These are phyloP conservation scores for Gymnocephalus cernua DNA, from an alignment of 2,113 vertebrate species.

Conservation along the genomic window DNA sequence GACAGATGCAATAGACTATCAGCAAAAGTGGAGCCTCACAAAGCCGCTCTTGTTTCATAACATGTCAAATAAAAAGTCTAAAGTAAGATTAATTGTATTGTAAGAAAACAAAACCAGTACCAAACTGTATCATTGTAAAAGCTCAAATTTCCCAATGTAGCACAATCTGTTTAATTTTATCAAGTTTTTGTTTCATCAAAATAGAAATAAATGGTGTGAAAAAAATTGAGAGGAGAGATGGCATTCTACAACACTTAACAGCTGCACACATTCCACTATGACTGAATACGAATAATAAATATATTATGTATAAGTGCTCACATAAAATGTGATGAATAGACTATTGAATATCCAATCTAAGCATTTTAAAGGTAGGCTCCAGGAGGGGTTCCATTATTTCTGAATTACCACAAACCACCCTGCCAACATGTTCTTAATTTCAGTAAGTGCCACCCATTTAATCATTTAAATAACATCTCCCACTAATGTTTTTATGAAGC, in stretches of 20 bases:
- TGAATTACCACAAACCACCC: conserved; percentile 34
- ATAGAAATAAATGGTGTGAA: conserved; percentile 12
- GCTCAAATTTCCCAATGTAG: not conserved
- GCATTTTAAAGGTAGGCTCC: conserved; percentile 40
- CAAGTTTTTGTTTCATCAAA: conserved; percentile 10
- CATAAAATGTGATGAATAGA: conserved; percentile 65
- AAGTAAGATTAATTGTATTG: not conserved
- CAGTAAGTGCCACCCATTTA: conserved; percentile 1
- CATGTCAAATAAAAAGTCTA: not conserved
- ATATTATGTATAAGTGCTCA: conserved; percentile 46
- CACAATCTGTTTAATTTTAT: conserved; percentile 7
- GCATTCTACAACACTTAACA: conserved; percentile 22
- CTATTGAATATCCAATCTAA: conserved; percentile 50
- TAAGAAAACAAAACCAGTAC: not conserved
- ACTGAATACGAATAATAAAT: conserved; percentile 55
- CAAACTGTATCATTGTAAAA: not conserved
- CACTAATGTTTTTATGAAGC: conserved; percentile 34
- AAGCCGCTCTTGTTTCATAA: not conserved
- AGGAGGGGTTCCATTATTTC: conserved; percentile 39
- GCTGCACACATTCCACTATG: conserved; percentile 10
- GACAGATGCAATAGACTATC: no score
- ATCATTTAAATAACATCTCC: conserved; percentile 33
- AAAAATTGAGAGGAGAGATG: not conserved
- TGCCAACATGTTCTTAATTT: conserved; percentile 37
- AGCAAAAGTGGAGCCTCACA: not conserved